Evolutionary conservation across 2,113 vertebrate genomes (phyloP), one percentile per base, ranked within the genome.

Genomic region (Mirza zaza): DNA sequence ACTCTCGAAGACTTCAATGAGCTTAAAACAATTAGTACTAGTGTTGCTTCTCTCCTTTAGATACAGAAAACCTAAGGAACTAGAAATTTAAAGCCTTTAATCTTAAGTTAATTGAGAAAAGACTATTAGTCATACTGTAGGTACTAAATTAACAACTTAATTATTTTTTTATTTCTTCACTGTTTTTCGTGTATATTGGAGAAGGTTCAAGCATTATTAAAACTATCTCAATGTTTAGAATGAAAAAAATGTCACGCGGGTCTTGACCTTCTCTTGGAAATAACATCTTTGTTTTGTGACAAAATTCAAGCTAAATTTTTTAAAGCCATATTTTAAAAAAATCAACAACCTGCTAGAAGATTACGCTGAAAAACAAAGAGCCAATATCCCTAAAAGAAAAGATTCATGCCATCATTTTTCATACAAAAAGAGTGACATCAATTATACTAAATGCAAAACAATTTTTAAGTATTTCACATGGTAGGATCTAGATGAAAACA

Each of bases 241-340:
- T 93, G 67, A 77, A 87, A 94, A 94, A 95, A 94, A 79, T 57
- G 57, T 68, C 96, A 87, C 32, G 50, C 48, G 39, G 29, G 27
- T 52, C 81, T 94, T 90, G 75, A 95, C 45, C 34, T 45, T 67
- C 67, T 36, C 73, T 95, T 89, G 50, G 67, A 91, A 87, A 94
- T 71, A 95, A 42, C 34, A 87, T 48, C 61, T 90, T 89, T 93
- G n/a, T 63, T 68, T 86, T 89, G 45, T 92, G 90, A 91, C 85
- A 96, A 89, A 91, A 92, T 70, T 67, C 86, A 92, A 90, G 18
- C 1, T 88, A 77, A 84, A 55, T 9, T 48, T 23, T 94, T 61
- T 67, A 11, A 84, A 84, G 18, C 14, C 63, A 79, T 10, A 45
- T 86, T 70, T 52, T 3, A 90, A 90, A 82, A 71, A 71, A 34